These are phyloP conservation scores for Steinernema khuongi DNA, from an alignment of 1,140 invertebrate genomes.

Conservation along the genomic window DNA sequence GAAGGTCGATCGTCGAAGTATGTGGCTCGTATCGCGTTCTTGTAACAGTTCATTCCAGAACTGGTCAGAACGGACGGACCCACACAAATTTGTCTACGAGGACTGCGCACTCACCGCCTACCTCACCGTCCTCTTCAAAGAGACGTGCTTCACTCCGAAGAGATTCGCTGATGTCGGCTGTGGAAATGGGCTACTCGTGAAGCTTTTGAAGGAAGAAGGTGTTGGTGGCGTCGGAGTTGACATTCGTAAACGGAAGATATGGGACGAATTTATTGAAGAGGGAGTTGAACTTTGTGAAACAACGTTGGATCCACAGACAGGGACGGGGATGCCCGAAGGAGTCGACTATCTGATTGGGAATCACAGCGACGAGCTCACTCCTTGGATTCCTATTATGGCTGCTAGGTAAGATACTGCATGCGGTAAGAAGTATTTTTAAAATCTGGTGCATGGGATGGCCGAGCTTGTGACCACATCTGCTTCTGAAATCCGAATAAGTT, in stretches of 20 bases:
- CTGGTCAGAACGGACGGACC: conserved; percentile 86
- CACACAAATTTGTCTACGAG: conserved; percentile 89
- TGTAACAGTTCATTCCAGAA: conserved; percentile 40
- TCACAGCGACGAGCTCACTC: conserved; percentile 94
- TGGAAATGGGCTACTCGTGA: conserved; percentile 80
- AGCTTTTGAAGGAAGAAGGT: conserved; percentile 42
- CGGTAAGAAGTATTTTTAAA: background rate
- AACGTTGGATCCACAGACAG: conserved; percentile 69
- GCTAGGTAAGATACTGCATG: conserved; percentile 62
- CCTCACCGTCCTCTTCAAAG: conserved; percentile 66
- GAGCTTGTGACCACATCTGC: no score
- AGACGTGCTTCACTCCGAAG: background rate
- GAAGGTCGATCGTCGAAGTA: conserved; percentile 29
- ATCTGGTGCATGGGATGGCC: background rate
- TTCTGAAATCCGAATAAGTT: no score
- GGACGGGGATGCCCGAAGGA: conserved; percentile 68
- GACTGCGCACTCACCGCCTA: conserved; percentile 91
- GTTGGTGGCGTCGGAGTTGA: conserved; percentile 78
- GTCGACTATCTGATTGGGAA: conserved; percentile 93
- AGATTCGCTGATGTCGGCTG: conserved; percentile 86
- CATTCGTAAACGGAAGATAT: conserved; percentile 79
- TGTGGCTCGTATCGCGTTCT: background rate
- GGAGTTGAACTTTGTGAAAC: conserved; percentile 53
- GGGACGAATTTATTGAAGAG: conserved; percentile 69
- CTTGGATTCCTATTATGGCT: conserved; percentile 91